Evolutionary conservation across 2,113 vertebrate species (phyloP).

Genomic region (Sinocyclocheilus rhinocerous): DNA sequence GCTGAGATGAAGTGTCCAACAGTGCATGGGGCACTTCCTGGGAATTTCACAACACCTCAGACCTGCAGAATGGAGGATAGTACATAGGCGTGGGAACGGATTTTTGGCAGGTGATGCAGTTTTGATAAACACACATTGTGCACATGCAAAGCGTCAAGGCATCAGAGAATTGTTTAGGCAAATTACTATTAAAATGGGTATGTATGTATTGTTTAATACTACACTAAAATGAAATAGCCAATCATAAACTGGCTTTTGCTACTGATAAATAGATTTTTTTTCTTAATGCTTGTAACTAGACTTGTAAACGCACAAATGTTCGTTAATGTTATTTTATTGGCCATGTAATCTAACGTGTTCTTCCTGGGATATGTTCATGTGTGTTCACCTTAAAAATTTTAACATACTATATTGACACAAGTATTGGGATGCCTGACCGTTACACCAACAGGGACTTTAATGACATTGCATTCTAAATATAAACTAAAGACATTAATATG

Average conservation of each 20-base stretch:
- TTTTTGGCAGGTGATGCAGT: neutral
- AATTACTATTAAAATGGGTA: neutral
- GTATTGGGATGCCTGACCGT: neutral
- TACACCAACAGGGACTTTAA: neutral
- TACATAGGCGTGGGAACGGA: neutral
- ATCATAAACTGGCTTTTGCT: neutral
- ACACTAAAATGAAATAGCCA: neutral
- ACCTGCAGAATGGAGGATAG: neutral
- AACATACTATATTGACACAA: neutral
- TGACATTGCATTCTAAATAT: neutral
- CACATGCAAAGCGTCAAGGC: neutral
- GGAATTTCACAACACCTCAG: neutral
- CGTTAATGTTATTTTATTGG: no score
- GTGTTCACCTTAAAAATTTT: neutral
- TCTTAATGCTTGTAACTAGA: no score
- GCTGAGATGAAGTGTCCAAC: neutral
- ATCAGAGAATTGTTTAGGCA: neutral
- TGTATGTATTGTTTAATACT: neutral
- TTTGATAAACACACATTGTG: neutral
- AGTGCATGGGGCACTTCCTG: neutral
- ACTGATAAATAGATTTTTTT: no score
- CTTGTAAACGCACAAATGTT: no score
- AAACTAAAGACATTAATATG: neutral
- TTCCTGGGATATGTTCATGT: neutral
- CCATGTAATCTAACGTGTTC: no score